Percentiles rank a stretch among this genome's conserved stretches.
These are phyloP conservation scores for Eospalax fontanierii DNA, from an alignment of 2,797 vertebrate species.

Conservation along the genomic window DNA sequence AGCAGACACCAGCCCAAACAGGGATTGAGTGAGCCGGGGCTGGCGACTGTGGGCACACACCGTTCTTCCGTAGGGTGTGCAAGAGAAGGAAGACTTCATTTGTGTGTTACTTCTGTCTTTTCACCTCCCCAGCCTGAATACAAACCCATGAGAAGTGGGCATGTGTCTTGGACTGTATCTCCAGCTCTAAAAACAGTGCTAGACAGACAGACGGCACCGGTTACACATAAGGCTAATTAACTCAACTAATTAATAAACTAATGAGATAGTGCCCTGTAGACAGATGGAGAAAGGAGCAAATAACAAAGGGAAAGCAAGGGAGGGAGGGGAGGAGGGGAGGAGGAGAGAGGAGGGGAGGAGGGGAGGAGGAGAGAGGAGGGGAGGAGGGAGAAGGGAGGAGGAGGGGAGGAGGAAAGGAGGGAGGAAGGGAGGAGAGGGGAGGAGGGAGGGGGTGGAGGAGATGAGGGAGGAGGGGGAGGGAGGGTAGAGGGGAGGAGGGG, in stretches of 20 bases:
- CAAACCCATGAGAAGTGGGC: background rate
- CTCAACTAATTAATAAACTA: conserved; percentile 21
- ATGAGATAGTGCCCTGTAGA: conserved; percentile 22
- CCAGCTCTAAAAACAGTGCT: background rate
- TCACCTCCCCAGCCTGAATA: background rate
- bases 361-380: no score
- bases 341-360: no score
- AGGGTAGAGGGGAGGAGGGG: no score
- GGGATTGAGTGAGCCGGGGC: background rate
- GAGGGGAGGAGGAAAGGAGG: background rate
- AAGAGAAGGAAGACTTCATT: background rate
- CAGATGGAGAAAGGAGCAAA: background rate
- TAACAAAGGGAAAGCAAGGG: no score
- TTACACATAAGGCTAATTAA: background rate
- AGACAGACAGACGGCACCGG: background rate
- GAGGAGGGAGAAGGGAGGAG: no score
- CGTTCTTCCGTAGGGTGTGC: background rate
- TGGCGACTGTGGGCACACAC: background rate
- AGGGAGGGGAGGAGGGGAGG: no score
- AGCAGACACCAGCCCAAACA: background rate
- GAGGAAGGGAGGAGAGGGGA: no score
- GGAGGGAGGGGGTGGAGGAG: no score
- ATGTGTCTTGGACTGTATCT: background rate
- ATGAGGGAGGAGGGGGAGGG: background rate
- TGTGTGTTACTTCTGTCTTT: background rate